Evolutionary conservation across 2,113 vertebrate species (phyloP), one percentile per base, ranked within the genome.

Genomic region (Speoplatyrhinus poulsoni): DNA sequence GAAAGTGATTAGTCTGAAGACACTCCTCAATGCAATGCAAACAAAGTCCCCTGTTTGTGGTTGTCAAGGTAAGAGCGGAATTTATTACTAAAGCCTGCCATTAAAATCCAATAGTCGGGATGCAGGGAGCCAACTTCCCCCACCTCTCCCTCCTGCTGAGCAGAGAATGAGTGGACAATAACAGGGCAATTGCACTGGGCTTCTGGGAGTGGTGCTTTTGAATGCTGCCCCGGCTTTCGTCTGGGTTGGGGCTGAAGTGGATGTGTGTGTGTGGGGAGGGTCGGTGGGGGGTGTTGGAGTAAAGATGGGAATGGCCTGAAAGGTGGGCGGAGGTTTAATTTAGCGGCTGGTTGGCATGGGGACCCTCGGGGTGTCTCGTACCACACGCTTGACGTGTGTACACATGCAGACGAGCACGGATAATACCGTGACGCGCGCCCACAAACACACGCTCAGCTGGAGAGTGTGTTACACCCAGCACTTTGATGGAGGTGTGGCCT

Each of bases 121-220:
- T 79, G 63, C 73, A 36, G 63, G 77, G 69, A 64, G 70, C 72
- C 72, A 80, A 54, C 64, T 68, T 70, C 67, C 55, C 54, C 54
- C 33, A 6, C 32, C n/a, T 26, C 17, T 65, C 54, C 61, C 78
- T 62, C 64, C 69, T 60, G 69, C 62, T 79, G 83, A 86, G 82
- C 80, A 84, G 83, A 75, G 81, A 85, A 87, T 89, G 88, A 91
- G 80, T 92, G 88, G 90, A 91, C 92, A 93, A 90, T 92, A 90
- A 90, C 79, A 80, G 92, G 90, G 87, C 91, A 93, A 93, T 93
- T 93, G 91, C 88, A 77, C 86, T 91, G 91, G 91, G 93, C 89
- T 91, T 93, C 86, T 59, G 92, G 92, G 92, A 92, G 61, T 13
- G 17, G 62, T 56, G 62, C 68, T 73, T 89, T 67, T 78, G 62